Percentiles rank a stretch among this genome's conserved stretches.
phyloP scores from a whole-genome alignment of 2,113 vertebrate species.

The Calyptomena viridis region DNA sequence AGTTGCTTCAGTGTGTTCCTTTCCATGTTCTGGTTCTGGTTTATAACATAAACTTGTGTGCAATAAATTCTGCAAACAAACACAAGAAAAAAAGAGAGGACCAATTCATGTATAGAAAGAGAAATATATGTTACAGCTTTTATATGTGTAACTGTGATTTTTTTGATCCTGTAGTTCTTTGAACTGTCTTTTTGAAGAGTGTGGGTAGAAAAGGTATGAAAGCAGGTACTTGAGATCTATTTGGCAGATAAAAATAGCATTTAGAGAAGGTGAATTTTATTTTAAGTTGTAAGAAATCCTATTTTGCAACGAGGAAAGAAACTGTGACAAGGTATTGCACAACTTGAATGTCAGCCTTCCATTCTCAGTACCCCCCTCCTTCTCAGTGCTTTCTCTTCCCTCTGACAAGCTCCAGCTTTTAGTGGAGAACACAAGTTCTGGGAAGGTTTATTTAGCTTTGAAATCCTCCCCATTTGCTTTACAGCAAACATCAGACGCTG shows the following conservation, averaged over 20 bases:
- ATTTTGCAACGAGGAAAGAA: background rate
- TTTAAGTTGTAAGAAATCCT: background rate
- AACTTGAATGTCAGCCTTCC: background rate
- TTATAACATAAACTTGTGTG: background rate
- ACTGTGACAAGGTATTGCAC: background rate
- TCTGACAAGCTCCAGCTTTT: background rate
- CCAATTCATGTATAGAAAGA: background rate
- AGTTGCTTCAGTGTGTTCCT: fast-evolving
- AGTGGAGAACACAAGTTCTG: background rate
- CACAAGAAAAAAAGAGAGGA: background rate
- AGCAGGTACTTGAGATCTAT: background rate
- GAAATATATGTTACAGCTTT: background rate
- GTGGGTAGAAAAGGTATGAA: background rate
- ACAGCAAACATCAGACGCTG: background rate
- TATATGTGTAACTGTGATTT: background rate
- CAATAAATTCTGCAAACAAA: background rate
- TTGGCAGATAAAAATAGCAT: conserved; percentile 17
- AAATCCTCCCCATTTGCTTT: background rate
- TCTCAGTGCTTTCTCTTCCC: background rate
- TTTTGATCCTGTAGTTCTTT: background rate
- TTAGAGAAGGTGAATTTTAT: background rate
- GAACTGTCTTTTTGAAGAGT: background rate
- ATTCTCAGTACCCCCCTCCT: background rate
- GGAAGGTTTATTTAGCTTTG: background rate
- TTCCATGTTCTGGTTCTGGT: background rate